Conservation (phyloP, 2,113 vertebrate species). For the Herpetotheres cachinnans region DNA sequence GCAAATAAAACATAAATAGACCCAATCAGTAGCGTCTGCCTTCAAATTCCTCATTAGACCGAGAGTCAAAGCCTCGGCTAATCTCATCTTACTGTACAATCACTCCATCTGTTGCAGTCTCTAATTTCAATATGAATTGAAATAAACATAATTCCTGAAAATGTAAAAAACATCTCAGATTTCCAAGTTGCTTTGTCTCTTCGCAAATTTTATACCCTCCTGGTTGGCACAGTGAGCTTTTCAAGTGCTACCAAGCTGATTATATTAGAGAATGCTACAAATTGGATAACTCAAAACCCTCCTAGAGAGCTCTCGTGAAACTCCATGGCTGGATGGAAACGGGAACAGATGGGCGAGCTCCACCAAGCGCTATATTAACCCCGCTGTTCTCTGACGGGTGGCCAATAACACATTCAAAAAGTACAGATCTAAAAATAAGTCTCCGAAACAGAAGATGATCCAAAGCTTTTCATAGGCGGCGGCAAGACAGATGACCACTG, state of each 20-base stretch:
- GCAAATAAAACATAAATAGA: background rate
- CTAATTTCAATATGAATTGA: background rate
- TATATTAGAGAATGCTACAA: constrained; percentile 59
- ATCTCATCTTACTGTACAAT: background rate
- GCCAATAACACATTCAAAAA: constrained; percentile 50
- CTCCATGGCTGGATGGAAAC: constrained; percentile 63
- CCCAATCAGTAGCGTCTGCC: background rate
- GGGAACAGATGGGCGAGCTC: constrained; percentile 73
- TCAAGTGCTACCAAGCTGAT: constrained; percentile 62
- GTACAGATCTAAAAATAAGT: constrained; percentile 60
- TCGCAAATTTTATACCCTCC: constrained; percentile 28
- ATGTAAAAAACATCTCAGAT: constrained; percentile 22
- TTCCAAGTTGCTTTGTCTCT: constrained; percentile 50
- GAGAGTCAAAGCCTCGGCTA: background rate
- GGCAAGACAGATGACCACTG: background rate
- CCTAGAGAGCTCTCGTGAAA: constrained; percentile 62
- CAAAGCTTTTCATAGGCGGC: background rate
- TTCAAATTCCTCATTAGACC: background rate
- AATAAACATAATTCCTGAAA: constrained; percentile 35
- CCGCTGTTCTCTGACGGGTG: constrained; percentile 60
- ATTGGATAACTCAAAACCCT: constrained; percentile 55
- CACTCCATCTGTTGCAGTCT: constrained; percentile 27
- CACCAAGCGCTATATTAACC: constrained; percentile 57
- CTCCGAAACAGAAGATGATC: background rate
- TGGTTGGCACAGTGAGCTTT: constrained; percentile 41